Percentiles rank a stretch among this genome's conserved stretches.
Evolutionary conservation across 2,888 invertebrate genomes (phyloP).

Genomic region (Celastrina argiolus): DNA sequence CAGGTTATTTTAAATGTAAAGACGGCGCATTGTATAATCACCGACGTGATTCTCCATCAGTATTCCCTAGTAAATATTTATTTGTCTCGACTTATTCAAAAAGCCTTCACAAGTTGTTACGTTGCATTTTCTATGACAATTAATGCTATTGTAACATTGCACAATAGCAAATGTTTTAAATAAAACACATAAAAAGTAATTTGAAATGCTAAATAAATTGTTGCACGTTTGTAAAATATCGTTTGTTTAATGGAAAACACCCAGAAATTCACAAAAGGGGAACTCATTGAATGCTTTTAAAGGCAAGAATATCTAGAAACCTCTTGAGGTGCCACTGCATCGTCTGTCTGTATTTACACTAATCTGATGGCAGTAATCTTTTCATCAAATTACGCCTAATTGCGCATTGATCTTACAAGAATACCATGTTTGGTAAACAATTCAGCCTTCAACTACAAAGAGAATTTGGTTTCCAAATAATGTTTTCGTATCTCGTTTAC

Average conservation of each 20-base stretch:
- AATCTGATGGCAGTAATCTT: too few species aligned
- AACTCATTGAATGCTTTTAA: too few species aligned
- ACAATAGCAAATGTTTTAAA: too few species aligned
- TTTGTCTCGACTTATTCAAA: slow-evolving; percentile 52
- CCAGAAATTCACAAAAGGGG: too few species aligned
- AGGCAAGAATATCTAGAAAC: too few species aligned
- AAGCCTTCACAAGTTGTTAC: slow-evolving; percentile 16
- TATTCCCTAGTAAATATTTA: slow-evolving; percentile 72
- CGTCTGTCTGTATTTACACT: too few species aligned
- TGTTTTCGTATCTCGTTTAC: background rate
- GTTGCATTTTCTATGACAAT: background rate
- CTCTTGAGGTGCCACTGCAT: too few species aligned
- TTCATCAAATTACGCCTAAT: too few species aligned
- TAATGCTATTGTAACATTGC: background rate
- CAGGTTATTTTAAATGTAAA: slow-evolving; percentile 74
- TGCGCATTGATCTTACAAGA: background rate
- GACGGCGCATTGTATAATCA: slow-evolving; percentile 72
- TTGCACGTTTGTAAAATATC: too few species aligned
- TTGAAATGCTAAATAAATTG: too few species aligned
- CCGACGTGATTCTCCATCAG: slow-evolving; percentile 70
- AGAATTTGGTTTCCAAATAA: slow-evolving; percentile 6
- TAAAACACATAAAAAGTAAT: background rate
- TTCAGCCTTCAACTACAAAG: slow-evolving; percentile 6
- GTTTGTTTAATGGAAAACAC: too few species aligned
- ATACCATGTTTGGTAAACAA: slow-evolving; percentile 1